Base-by-base conservation (phyloP, 2,888 invertebrate genomes). In the Alentia gelatinosa region DNA sequence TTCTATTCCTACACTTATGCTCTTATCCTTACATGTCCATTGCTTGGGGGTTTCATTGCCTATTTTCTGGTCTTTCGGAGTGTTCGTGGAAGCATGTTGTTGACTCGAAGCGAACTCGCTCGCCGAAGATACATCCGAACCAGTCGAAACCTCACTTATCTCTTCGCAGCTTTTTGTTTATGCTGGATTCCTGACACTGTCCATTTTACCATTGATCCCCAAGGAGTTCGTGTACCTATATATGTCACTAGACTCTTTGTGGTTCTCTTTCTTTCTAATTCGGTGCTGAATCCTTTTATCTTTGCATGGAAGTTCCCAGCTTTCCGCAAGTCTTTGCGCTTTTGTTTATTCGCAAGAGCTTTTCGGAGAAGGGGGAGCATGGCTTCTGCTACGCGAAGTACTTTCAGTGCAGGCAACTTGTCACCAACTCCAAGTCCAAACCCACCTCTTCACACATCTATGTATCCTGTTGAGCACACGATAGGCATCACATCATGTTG, bases 181-280 rank as follows among this genome's bases (percentile, higher is more conserved):
- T 89, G 89, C 68, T 89, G 89, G 89, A n/a, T 89, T 0, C 89
- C 89, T n/a, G 89, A 89, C 37, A 89, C 89, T 23, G 63, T 63
- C 23, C 89, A 89, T 35, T 89, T 89, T 39, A 56, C 50, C 37
- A 63, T 89, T 9, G 89, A 89, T 68, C 89, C 89, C 12, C 15
- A 89, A 23, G 63, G 56, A n/a, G n/a, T 30, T 9, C 35, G n/a
- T 5, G n/a, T 89, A 1, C 89, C 89, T 50, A 37, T 68, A 15
- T 89, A 63, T 30, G 23, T 89, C 23, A 7, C 89, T 0, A 15
- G 89, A 7, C 30, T 89, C 19, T 33, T 89, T 7, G 56, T 68
- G 0, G 50, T 89, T 26, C n/a, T 89, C 23, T 89, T 89, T 35
- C 50, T 89, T 30, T 56, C 68, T 9, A 89, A 89, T 35, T 63